Evolutionary conservation across 1,140 invertebrate species (phyloP).

Genomic region (Idris sp.): DNA sequence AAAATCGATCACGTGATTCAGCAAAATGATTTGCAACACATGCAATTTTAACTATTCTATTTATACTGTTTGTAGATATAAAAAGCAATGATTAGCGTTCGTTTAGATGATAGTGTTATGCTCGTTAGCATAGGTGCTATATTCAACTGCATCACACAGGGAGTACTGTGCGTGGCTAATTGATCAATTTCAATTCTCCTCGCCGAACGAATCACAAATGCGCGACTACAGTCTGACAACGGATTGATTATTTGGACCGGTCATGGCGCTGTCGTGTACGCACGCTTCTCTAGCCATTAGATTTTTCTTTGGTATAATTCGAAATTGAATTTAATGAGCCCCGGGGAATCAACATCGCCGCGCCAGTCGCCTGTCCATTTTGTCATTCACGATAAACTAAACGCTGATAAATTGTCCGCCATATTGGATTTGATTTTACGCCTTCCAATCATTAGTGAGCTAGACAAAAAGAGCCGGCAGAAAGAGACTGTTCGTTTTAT

Average conservation of each 20-base stretch:
- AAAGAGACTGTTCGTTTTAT: too few species aligned
- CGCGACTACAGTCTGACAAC: conserved; percentile 69
- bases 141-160: conserved; percentile 23
- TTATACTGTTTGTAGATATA: conserved; percentile 18
- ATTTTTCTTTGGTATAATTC: conserved; percentile 64
- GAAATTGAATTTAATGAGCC: conserved; percentile 65
- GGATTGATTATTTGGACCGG: conserved; percentile 71
- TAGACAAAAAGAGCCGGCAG: conserved; percentile 18
- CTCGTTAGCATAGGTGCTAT: conserved; percentile 67
- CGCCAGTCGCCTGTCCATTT: conserved; percentile 22
- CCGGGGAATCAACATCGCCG: conserved; percentile 46
- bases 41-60: conserved; percentile 39
- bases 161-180: conserved; percentile 63
- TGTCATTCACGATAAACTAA: conserved; percentile 44
- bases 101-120: conserved; percentile 63
- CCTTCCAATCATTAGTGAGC: conserved; percentile 39
- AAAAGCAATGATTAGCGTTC: conserved; percentile 55
- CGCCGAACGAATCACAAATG: conserved; percentile 69
- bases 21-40: conserved; percentile 31
- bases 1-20: neutral
- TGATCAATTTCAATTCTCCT: conserved; percentile 76
- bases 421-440: conserved; percentile 50
- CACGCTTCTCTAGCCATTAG: conserved; percentile 61
- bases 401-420: conserved; percentile 49
- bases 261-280: conserved; percentile 57